Evolutionary conservation across 2,113 vertebrate genomes (phyloP).

Genomic region (Amblyornis subalaris): DNA sequence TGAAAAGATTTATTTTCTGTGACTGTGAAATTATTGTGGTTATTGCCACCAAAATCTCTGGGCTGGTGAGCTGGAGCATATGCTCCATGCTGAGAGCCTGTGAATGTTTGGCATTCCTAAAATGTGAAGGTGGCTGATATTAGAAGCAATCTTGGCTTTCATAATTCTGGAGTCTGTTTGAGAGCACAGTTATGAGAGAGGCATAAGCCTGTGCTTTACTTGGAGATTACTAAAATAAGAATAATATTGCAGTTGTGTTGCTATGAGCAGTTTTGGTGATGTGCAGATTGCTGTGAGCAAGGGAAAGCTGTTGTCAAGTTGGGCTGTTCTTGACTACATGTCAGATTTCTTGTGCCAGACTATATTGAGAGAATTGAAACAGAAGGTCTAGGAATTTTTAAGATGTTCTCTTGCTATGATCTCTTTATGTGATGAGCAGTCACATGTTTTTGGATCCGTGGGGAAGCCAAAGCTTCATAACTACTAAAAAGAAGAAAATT

Average conservation of each 20-base stretch:
- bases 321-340: not conserved
- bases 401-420: not conserved
- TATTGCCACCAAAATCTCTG: constrained; percentile 41
- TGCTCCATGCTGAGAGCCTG: constrained; percentile 10
- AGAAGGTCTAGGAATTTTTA: not conserved
- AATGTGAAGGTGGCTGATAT: constrained; percentile 48
- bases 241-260: constrained; percentile 12
- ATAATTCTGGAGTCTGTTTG: constrained; percentile 3
- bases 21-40: constrained; percentile 48
- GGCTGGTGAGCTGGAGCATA: constrained; percentile 43
- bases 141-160: constrained; percentile 48
- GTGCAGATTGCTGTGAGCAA: not conserved
- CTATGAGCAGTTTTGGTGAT: not conserved
- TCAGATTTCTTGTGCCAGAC: not conserved
- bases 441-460: not conserved
- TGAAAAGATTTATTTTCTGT: constrained; percentile 2
- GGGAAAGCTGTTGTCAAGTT: not conserved
- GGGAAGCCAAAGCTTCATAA: not conserved
- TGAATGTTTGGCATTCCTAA: constrained; percentile 36
- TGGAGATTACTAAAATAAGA: constrained; percentile 34
- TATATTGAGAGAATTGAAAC: not conserved
- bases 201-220: not conserved
- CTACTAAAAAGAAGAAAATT: not conserved
- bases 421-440: not conserved
- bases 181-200: not conserved